Evolutionary conservation across 2,797 vertebrate genomes (phyloP).

Genomic region (Anguilla pacifica): DNA sequence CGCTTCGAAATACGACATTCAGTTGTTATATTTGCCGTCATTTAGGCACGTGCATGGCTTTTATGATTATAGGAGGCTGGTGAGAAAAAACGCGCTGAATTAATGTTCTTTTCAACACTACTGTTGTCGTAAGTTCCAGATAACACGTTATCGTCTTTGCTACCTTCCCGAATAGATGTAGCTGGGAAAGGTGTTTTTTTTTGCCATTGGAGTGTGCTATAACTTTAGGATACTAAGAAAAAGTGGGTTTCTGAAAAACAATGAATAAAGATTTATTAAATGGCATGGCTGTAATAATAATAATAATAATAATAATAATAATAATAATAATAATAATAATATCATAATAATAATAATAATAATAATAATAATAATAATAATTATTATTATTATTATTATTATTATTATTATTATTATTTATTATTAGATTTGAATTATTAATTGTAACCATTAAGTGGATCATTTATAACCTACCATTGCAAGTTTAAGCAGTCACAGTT

Average conservation of each 20-base stretch:
- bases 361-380: neutral
- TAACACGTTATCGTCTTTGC: neutral
- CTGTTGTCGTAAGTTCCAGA: neutral
- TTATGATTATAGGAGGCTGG: neutral
- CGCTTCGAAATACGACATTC: neutral
- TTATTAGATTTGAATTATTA: neutral
- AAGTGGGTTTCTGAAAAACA: neutral
- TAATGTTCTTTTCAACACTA: neutral
- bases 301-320: neutral
- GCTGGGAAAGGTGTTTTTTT: neutral
- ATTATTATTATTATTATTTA: neutral
- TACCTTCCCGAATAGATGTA: neutral
- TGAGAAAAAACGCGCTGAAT: neutral
- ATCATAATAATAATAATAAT: neutral
- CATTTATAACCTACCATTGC: neutral
- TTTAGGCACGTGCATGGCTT: neutral
- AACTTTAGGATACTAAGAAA: neutral
- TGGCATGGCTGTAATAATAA: neutral
- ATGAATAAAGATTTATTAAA: neutral
- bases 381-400: neutral
- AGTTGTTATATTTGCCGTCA: neutral
- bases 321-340: neutral
- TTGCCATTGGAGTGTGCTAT: neutral
- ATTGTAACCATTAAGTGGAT: neutral
- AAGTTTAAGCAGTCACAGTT: neutral